phyloP scores from a whole-genome alignment of 2,888 invertebrate genomes.

The Epiblema foenella region DNA sequence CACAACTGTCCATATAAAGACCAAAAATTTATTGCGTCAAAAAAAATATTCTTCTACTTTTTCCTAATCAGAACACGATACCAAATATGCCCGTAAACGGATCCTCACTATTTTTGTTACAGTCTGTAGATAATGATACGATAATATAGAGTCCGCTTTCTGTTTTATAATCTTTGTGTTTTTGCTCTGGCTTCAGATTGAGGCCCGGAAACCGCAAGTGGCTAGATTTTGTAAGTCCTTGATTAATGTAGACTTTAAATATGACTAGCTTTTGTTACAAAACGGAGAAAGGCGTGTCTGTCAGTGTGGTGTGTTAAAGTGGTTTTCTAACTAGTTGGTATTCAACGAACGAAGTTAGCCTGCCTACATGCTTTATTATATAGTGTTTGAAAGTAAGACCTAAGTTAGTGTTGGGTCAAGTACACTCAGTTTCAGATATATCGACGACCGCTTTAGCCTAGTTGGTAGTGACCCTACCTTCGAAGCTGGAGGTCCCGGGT shows the following conservation, averaged over 20 bases:
- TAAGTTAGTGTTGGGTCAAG: not conserved
- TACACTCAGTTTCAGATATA: constrained; percentile 1
- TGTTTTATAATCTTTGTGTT: not conserved
- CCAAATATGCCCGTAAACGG: too few relatives aligned
- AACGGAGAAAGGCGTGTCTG: constrained; percentile 33
- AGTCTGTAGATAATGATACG: too few relatives aligned
- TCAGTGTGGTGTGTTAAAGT: constrained; percentile 5
- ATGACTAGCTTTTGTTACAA: constrained; percentile 29
- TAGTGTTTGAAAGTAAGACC: constrained; percentile 29
- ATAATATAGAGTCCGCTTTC: not conserved
- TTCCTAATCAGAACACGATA: too few relatives aligned
- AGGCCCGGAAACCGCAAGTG: constrained; percentile 24
- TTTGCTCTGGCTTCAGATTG: not conserved
- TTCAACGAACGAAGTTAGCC: constrained; percentile 9
- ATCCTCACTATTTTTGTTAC: too few relatives aligned
- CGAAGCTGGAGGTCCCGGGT: too few relatives aligned
- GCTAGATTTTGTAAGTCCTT: constrained; percentile 23
- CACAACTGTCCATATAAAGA: too few relatives aligned
- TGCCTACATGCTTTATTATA: constrained; percentile 14
- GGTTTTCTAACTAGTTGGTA: constrained; percentile 30
- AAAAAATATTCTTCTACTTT: too few relatives aligned
- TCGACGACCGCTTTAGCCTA: not conserved
- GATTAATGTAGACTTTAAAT: constrained; percentile 17
- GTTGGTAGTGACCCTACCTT: too few relatives aligned
- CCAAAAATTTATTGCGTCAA: too few relatives aligned